These are phyloP conservation scores for Archilochus colubris DNA, from an alignment of 2,113 vertebrate genomes.

Conservation along the genomic window DNA sequence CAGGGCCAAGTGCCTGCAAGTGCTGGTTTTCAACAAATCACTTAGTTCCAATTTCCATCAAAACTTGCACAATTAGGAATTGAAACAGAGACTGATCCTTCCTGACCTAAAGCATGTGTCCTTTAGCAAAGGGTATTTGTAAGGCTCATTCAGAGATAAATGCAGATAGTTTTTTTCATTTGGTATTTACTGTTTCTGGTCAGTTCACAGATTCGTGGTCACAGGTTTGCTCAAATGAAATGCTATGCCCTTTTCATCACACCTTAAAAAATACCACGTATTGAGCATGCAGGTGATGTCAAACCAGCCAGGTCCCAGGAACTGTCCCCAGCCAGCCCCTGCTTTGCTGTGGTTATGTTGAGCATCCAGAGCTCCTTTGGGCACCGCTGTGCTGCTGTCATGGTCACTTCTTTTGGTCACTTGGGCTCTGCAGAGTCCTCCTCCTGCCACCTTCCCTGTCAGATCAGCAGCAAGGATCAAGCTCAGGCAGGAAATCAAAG, in stretches of 20 bases:
- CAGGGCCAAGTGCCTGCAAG: not conserved
- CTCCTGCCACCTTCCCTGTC: too few species aligned
- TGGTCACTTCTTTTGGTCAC: too few species aligned
- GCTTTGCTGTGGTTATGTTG: not conserved
- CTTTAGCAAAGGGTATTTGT: conserved; percentile 22
- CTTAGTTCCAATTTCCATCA: not conserved
- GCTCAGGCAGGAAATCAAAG: not conserved
- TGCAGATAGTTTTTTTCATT: not conserved
- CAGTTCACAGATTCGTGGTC: not conserved
- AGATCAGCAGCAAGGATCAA: not conserved
- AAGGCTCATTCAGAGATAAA: not conserved
- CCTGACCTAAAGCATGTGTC: not conserved
- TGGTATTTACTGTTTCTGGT: conserved; percentile 49
- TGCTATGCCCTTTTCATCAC: conserved; percentile 55
- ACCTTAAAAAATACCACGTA: not conserved
- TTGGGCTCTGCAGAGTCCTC: too few species aligned
- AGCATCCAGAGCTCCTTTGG: too few species aligned
- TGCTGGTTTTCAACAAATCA: not conserved
- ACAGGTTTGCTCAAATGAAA: conserved; percentile 24
- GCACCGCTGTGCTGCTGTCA: too few species aligned
- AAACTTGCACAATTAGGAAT: not conserved
- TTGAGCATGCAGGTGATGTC: not conserved
- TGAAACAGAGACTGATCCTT: not conserved
- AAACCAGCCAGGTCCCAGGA: not conserved
- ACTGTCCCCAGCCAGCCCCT: not conserved